phyloP scores from a whole-genome alignment of 2,888 invertebrate genomes.

The Amiota communis region DNA sequence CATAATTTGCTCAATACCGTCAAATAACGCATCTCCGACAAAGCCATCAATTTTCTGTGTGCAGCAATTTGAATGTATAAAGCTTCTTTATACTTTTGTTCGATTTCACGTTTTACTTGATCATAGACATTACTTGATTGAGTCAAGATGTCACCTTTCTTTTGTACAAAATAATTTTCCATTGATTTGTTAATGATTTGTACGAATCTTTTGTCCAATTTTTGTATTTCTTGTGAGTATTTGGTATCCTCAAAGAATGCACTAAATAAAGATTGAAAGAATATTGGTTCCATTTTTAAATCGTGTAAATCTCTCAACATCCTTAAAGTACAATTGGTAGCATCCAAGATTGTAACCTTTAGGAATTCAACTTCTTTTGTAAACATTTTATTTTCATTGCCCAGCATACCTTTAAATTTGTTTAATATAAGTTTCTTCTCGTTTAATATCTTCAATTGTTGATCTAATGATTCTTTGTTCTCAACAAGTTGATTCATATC shows the following conservation, averaged over 20 bases:
- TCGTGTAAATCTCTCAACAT: slow-evolving; percentile 4
- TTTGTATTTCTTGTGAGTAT: slow-evolving; percentile 37
- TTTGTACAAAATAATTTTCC: slow-evolving; percentile 37
- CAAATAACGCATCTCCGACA: slow-evolving; percentile 54
- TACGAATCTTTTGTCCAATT: slow-evolving; percentile 51
- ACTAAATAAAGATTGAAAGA: slow-evolving; percentile 41
- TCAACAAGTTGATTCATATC: no score
- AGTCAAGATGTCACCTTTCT: slow-evolving; percentile 37
- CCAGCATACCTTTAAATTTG: neutral
- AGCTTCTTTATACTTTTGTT: slow-evolving; percentile 48
- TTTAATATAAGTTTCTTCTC: neutral
- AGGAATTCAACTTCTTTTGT: slow-evolving; percentile 37
- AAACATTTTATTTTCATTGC: neutral
- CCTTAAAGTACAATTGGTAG: slow-evolving; percentile 37
- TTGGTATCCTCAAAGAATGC: slow-evolving; percentile 41
- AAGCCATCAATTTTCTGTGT: slow-evolving; percentile 51
- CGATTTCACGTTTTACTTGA: slow-evolving; percentile 45
- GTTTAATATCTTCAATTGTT: no score
- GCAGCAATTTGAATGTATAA: slow-evolving; percentile 47
- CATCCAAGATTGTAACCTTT: slow-evolving; percentile 43
- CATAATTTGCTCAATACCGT: slow-evolving; percentile 57
- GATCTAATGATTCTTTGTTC: no score
- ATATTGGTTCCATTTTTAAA: slow-evolving; percentile 20
- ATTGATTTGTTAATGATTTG: slow-evolving; percentile 42
- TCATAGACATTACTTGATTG: slow-evolving; percentile 47